Conservation (phyloP, 2,888 invertebrate genomes). For the Diachrysia chrysitis region DNA sequence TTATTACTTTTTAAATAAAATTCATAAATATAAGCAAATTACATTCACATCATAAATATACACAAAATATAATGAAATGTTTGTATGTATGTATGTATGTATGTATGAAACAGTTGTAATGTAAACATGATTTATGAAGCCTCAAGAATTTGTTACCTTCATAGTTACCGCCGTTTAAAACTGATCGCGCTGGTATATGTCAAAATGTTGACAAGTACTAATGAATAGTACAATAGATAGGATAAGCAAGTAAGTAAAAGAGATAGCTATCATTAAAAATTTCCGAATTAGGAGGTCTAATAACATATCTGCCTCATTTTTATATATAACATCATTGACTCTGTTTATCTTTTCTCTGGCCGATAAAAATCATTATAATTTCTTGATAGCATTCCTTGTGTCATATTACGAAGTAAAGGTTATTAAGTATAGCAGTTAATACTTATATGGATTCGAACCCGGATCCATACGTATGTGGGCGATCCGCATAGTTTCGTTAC, state of each 20-base stretch:
- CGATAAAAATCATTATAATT: background rate
- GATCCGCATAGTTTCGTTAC: constrained; percentile 15
- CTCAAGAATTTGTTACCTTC: constrained; percentile 18
- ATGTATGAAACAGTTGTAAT: constrained; percentile 20
- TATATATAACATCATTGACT: no score
- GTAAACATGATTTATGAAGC: constrained; percentile 22
- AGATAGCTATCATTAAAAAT: no score
- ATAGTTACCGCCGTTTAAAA: no score
- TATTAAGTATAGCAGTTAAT: constrained; percentile 8
- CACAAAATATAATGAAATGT: constrained; percentile 30
- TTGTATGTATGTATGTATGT: constrained; percentile 23
- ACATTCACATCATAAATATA: no score
- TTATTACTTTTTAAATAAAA: no score
- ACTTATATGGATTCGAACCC: constrained; percentile 24
- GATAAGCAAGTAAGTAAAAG: no score
- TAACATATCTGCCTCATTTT: no score
- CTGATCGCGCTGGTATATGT: no score
- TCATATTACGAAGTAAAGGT: background rate
- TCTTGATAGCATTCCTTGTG: background rate
- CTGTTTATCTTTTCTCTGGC: background rate
- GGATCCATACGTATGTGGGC: constrained; percentile 30
- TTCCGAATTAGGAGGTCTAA: no score
- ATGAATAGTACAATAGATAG: no score
- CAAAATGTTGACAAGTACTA: no score
- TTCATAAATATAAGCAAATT: no score